These are phyloP conservation scores for Diadromus collaris DNA, from an alignment of 2,888 invertebrate genomes.

Conservation along the genomic window DNA sequence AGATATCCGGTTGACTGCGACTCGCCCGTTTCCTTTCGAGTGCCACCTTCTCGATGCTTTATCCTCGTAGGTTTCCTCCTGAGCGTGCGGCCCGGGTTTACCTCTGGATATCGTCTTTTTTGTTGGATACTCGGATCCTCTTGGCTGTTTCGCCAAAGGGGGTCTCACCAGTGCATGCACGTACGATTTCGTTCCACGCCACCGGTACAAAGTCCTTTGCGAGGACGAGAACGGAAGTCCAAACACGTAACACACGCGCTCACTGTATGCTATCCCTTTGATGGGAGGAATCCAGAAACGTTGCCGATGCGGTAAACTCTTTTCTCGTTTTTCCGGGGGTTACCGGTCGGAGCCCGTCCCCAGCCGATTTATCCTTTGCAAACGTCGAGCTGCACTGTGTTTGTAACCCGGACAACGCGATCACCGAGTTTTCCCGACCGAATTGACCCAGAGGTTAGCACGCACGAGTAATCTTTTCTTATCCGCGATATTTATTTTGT, in stretches of 20 bases:
- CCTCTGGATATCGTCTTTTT: conserved; percentile 35
- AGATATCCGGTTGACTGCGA: conserved; percentile 45
- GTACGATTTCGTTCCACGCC: conserved; percentile 32
- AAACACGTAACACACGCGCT: conserved; percentile 50
- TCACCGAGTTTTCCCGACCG: conserved; percentile 36
- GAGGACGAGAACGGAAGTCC: conserved; percentile 33
- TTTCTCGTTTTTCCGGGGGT: conserved; percentile 21
- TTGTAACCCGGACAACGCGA: conserved; percentile 3
- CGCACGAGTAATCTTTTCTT: conserved; percentile 34
- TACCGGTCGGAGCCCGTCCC: conserved; percentile 19
- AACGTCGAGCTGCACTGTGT: conserved; percentile 27
- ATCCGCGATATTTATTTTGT: conserved; percentile 17
- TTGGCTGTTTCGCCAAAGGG: conserved; percentile 34
- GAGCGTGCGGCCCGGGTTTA: conserved; percentile 11
- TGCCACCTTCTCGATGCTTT: conserved; percentile 48
- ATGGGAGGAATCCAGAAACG: conserved; percentile 32
- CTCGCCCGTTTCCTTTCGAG: conserved; percentile 55
- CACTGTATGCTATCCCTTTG: conserved; percentile 38
- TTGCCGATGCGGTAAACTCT: conserved; percentile 27
- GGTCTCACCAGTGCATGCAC: conserved; percentile 18
- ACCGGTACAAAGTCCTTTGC: conserved; percentile 44
- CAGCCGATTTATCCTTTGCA: conserved; percentile 28
- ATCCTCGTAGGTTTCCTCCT: conserved; percentile 42
- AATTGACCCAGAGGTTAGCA: conserved; percentile 26
- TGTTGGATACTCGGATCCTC: conserved; percentile 45